A percentile compares a stretch with the other conserved stretches of the same genome.
Conservation (phyloP, 2,888 invertebrate genomes). For the Heteromurus nitidus region DNA sequence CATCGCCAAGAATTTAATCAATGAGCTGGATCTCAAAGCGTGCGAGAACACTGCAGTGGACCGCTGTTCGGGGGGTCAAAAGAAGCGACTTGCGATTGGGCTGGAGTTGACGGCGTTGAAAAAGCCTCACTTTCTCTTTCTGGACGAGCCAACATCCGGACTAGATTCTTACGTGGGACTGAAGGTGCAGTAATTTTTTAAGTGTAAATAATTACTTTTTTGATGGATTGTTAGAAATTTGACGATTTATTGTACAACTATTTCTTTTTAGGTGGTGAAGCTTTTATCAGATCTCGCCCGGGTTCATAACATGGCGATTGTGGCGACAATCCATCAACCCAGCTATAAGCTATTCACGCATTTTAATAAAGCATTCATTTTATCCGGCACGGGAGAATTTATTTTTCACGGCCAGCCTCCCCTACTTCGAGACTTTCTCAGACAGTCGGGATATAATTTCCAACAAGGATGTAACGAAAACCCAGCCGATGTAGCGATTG, state of each 20-base stretch:
- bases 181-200: slow-evolving; percentile 18
- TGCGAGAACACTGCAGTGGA: slow-evolving; percentile 23
- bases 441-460: slow-evolving; percentile 5
- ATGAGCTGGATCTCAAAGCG: slow-evolving; percentile 21
- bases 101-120: slow-evolving; percentile 41
- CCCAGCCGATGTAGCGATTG: slow-evolving; percentile 33
- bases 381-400: slow-evolving; percentile 26
- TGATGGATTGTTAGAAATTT: too few relatives aligned
- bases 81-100: slow-evolving; percentile 60
- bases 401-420: slow-evolving; percentile 25
- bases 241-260: too few relatives aligned
- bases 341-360: slow-evolving; percentile 31
- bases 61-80: slow-evolving; percentile 59
- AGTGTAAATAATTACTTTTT: too few relatives aligned
- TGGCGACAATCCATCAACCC: slow-evolving; percentile 50
- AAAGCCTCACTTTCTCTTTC: slow-evolving; percentile 58
- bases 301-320: slow-evolving; percentile 25
- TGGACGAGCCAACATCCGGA: slow-evolving; percentile 49
- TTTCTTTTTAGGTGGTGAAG: slow-evolving; percentile 18
- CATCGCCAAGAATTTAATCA: slow-evolving; percentile 18
- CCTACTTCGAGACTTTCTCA: neutral
- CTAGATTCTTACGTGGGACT: slow-evolving; percentile 35
- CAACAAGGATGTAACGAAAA: slow-evolving; percentile 1
- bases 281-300: slow-evolving; percentile 18
- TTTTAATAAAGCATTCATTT: slow-evolving; percentile 29